These are phyloP conservation scores for Hanleya hanleyi DNA, from an alignment of 2,888 invertebrate species.

Conservation along the genomic window DNA sequence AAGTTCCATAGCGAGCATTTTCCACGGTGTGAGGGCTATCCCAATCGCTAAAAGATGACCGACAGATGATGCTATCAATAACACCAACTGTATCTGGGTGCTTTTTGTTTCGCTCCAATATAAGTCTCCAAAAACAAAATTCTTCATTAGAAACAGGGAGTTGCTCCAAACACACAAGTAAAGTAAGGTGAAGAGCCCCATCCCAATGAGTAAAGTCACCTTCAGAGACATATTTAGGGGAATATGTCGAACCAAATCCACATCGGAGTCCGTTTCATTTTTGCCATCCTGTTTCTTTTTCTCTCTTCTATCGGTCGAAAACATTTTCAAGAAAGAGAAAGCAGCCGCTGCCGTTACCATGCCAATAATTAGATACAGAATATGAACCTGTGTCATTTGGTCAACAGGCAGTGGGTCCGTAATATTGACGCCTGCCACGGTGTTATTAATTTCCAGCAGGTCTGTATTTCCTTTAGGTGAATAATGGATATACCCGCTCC, in stretches of 20 bases:
- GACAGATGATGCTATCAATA: conserved; percentile 72
- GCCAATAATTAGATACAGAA: conserved; percentile 42
- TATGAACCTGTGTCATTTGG: conserved; percentile 31
- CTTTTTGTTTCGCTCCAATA: conserved; percentile 61
- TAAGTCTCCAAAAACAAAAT: conserved; percentile 65
- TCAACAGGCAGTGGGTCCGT: conserved; percentile 13
- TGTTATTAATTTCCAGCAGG: no score
- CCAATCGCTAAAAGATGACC: conserved; percentile 70
- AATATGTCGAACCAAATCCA: conserved; percentile 22
- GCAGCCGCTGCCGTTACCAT: conserved; percentile 30
- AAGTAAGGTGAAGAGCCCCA: conserved; percentile 66
- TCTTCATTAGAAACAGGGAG: conserved; percentile 68
- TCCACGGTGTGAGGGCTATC: conserved; percentile 63
- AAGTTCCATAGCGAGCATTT: conserved; percentile 66
- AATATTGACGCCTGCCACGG: no score
- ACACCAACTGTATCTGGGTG: conserved; percentile 67
- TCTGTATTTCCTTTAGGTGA: no score
- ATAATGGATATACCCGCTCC: no score
- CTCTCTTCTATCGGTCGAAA: conserved; percentile 21
- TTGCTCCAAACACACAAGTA: conserved; percentile 72
- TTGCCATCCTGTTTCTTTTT: background rate
- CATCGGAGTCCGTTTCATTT: conserved; percentile 13
- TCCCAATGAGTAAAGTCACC: conserved; percentile 55
- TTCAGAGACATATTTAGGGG: conserved; percentile 40
- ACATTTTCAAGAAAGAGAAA: conserved; percentile 31